Percentiles rank a stretch among this genome's conserved stretches.
These are phyloP conservation scores for Gorsachius goisagi DNA, from an alignment of 2,113 vertebrate genomes.

Conservation along the genomic window DNA sequence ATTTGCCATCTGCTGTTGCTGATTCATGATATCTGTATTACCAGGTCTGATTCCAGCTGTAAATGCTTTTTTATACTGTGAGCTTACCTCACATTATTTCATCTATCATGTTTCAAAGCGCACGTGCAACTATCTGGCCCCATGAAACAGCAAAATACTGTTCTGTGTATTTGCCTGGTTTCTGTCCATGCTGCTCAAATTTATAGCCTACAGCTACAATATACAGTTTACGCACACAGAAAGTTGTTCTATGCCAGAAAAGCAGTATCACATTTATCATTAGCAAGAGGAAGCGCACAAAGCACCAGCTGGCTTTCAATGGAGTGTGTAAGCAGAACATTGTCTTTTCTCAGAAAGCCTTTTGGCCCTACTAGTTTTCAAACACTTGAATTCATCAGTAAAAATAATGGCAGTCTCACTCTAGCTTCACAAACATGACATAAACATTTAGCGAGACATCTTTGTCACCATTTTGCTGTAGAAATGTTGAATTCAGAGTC, in stretches of 20 bases:
- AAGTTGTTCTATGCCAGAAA: not conserved
- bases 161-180: not conserved
- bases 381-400: not conserved
- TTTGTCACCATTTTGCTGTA: not conserved
- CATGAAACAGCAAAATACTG: not conserved
- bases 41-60: not conserved
- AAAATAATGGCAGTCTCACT: not conserved
- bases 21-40: not conserved
- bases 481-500: not conserved
- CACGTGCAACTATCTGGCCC: not conserved
- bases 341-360: not conserved
- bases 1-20: not conserved
- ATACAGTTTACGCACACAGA: not conserved
- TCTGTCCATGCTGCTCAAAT: not conserved
- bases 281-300: not conserved
- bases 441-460: not conserved
- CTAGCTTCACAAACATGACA: not conserved
- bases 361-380: not conserved
- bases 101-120: not conserved
- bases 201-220: not conserved
- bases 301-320: not conserved
- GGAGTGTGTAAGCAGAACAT: not conserved
- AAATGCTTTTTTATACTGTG: not conserved
- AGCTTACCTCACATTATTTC: not conserved
- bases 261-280: not conserved